A percentile compares a stretch with the other conserved stretches of the same genome.
phyloP scores from a whole-genome alignment of 1,140 invertebrate genomes.

The Holotrichia oblita region DNA sequence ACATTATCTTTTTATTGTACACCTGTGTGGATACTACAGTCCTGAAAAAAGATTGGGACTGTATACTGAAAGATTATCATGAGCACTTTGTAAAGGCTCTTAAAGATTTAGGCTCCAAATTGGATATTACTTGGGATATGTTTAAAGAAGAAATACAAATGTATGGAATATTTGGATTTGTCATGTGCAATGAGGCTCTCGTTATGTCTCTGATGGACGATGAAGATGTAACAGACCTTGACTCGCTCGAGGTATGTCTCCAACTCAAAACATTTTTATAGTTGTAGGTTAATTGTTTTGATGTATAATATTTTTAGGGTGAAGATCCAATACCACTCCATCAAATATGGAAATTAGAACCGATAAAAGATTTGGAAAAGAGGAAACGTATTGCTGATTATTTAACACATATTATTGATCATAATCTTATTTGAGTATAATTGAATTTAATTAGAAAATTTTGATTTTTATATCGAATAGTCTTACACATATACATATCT shows the following conservation, averaged over 20 bases:
- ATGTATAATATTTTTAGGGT: background rate
- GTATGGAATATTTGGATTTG: conserved; percentile 47
- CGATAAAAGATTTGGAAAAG: conserved; percentile 48
- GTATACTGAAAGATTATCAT: conserved; percentile 63
- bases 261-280: background rate
- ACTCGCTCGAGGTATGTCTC: conserved; percentile 49
- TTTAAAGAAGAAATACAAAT: conserved; percentile 47
- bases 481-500: too few species aligned
- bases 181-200: conserved; percentile 53
- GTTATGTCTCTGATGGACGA: conserved; percentile 54
- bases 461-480: too few species aligned
- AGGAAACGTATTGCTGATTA: conserved; percentile 49
- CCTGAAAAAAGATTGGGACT: conserved; percentile 60
- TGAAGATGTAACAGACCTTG: conserved; percentile 52
- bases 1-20: conserved; percentile 67
- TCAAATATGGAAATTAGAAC: conserved; percentile 51
- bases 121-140: conserved; percentile 46
- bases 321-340: conserved; percentile 51
- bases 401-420: conserved; percentile 45
- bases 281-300: too few species aligned
- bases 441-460: conserved; percentile 44
- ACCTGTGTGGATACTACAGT: conserved; percentile 62
- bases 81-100: conserved; percentile 57
- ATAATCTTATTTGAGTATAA: conserved; percentile 28
- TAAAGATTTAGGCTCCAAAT: conserved; percentile 50